Evolutionary conservation across 2,888 invertebrate species (phyloP).

Genomic region (Cerastis rubricosa): DNA sequence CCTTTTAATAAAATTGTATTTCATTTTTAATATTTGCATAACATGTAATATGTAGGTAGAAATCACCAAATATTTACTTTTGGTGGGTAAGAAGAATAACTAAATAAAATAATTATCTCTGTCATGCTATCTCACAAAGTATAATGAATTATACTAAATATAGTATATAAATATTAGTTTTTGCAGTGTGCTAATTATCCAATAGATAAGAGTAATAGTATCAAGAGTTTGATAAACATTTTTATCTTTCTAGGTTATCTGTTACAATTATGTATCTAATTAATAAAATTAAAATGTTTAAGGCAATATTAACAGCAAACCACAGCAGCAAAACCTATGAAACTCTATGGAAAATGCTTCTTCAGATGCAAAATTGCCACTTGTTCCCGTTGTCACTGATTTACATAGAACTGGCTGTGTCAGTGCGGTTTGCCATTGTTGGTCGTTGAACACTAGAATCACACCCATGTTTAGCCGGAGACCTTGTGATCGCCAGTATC

Average conservation of each 20-base stretch:
- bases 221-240: conserved; percentile 29
- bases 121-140: conserved; percentile 3
- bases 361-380: background rate
- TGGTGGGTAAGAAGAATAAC: background rate
- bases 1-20: conserved; percentile 31
- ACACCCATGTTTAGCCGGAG: no score
- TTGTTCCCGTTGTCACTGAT: no score
- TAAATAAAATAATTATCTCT: conserved; percentile 14
- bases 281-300: background rate
- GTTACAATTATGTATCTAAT: background rate
- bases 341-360: background rate
- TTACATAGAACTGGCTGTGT: background rate
- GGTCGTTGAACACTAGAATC: background rate
- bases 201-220: conserved; percentile 30
- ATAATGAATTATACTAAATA: conserved; percentile 14
- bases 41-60: conserved; percentile 21
- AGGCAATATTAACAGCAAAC: background rate
- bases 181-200: conserved; percentile 34
- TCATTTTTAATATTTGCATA: conserved; percentile 41
- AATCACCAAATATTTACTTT: background rate
- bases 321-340: background rate
- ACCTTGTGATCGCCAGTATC: no score
- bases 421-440: background rate
- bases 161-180: background rate
- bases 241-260: conserved; percentile 33